A percentile compares a stretch with the other conserved stretches of the same genome.
phyloP scores from a whole-genome alignment of 2,888 invertebrate genomes.

The Oligia fasciuncula region DNA sequence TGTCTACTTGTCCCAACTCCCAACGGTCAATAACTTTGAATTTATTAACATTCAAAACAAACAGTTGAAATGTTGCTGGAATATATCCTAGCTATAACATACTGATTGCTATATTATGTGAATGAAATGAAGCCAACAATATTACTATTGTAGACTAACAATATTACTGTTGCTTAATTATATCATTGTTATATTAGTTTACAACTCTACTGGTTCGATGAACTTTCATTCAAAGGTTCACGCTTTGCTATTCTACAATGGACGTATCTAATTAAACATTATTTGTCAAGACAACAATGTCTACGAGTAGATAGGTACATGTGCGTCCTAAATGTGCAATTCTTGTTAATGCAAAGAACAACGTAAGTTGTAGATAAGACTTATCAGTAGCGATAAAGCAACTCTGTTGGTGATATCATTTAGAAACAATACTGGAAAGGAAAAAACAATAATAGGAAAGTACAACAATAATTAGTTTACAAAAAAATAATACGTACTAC shows the following conservation, averaged over 20 bases:
- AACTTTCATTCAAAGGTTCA: conserved; percentile 53
- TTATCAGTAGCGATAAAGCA: conserved; percentile 87
- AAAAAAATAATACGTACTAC: conserved; percentile 80
- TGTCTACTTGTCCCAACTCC: conserved; percentile 61
- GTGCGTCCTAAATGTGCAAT: conserved; percentile 76
- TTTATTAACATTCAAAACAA: conserved; percentile 44
- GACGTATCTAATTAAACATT: conserved; percentile 17
- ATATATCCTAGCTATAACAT: conserved; percentile 4
- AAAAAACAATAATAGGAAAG: conserved; percentile 64
- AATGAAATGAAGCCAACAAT: conserved; percentile 39
- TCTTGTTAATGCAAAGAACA: conserved; percentile 75
- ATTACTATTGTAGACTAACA: conserved; percentile 32
- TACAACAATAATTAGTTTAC: conserved; percentile 65
- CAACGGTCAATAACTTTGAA: conserved; percentile 61
- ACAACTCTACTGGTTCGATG: conserved; percentile 50
- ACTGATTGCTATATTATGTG: conserved; percentile 18
- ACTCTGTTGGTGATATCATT: conserved; percentile 85
- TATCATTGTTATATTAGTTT: conserved; percentile 34
- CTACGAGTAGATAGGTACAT: conserved; percentile 22
- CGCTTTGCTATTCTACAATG: conserved; percentile 3
- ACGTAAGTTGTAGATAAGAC: conserved; percentile 79
- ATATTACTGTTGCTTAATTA: conserved; percentile 38
- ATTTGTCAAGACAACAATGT: conserved; percentile 10
- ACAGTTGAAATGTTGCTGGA: conserved; percentile 10
- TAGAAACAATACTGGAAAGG: conserved; percentile 68